Conservation (phyloP, 1,140 invertebrate genomes). For the Cecropterus lyciades region DNA sequence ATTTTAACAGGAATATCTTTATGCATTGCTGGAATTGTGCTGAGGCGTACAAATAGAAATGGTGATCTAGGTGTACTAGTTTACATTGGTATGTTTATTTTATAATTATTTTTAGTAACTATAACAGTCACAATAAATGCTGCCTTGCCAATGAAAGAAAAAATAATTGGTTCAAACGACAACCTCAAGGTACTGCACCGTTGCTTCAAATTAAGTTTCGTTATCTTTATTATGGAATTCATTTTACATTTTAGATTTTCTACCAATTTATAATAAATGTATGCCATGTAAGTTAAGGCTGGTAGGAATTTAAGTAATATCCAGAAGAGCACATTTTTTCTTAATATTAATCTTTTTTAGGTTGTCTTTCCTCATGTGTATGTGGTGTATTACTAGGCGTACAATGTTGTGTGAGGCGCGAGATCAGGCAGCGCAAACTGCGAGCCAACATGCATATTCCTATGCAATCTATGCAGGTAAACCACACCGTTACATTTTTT, state of each 20-base stretch:
- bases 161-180: too few species aligned
- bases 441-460: conserved; percentile 76
- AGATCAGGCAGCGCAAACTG: conserved; percentile 81
- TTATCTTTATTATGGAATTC: too few species aligned
- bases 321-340: too few species aligned
- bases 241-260: too few species aligned
- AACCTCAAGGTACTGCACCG: too few species aligned
- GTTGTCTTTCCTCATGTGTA: conserved; percentile 85
- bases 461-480: conserved; percentile 77
- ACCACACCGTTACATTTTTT: conserved; percentile 5
- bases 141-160: too few species aligned
- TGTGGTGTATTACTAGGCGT: conserved; percentile 85
- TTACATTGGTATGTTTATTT: conserved; percentile 84
- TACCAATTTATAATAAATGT: too few species aligned
- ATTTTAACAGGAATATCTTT: conserved; percentile 86
- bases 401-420: conserved; percentile 86
- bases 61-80: conserved; percentile 86
- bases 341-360: conserved; percentile 46
- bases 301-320: too few species aligned
- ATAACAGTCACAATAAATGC: too few species aligned
- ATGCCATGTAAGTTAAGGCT: too few species aligned
- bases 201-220: too few species aligned
- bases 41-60: conserved; percentile 84
- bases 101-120: too few species aligned
- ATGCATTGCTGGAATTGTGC: conserved; percentile 85